Conservation (phyloP, 2,797 vertebrate genomes). For the Graptemys geographica region DNA sequence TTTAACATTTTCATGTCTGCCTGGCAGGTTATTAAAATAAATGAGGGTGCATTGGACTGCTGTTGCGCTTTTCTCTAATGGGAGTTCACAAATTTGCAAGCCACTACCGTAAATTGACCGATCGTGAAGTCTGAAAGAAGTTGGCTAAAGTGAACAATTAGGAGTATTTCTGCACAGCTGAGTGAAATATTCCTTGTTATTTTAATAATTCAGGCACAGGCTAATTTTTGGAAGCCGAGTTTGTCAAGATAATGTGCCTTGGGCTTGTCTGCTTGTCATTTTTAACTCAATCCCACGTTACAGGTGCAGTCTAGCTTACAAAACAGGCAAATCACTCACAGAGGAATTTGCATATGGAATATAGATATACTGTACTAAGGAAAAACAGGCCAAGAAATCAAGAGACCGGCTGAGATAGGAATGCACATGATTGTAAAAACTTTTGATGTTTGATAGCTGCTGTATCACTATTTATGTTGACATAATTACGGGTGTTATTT, state of each 20-base stretch:
- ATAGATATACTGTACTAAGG: slow-evolving; percentile 69
- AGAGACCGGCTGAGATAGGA: slow-evolving; percentile 58
- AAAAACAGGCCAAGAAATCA: slow-evolving; percentile 65
- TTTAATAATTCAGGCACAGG: slow-evolving; percentile 97
- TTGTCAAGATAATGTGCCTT: slow-evolving; percentile 96
- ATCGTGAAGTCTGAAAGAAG: slow-evolving; percentile 92
- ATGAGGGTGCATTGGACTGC: slow-evolving; percentile 92
- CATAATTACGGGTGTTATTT: slow-evolving; percentile 42
- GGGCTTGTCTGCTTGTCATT: slow-evolving; percentile 95
- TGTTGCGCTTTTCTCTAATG: slow-evolving; percentile 89
- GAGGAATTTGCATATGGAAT: slow-evolving; percentile 84
- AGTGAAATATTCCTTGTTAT: slow-evolving; percentile 98
- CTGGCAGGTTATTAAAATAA: slow-evolving; percentile 99
- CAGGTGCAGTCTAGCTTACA: slow-evolving; percentile 87
- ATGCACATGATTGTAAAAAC: slow-evolving; percentile 27
- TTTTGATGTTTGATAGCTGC: slow-evolving; percentile 47
- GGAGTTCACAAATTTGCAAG: slow-evolving; percentile 91
- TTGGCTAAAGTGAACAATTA: slow-evolving; percentile 99
- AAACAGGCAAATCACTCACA: slow-evolving; percentile 84
- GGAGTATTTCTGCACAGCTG: slow-evolving; percentile 90
- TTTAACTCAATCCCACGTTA: slow-evolving; percentile 92
- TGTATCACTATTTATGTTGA: slow-evolving; percentile 13
- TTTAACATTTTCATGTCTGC: slow-evolving; percentile 98
- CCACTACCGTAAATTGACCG: slow-evolving; percentile 90
- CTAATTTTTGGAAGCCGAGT: slow-evolving; percentile 95